These are phyloP conservation scores for Rhinolophus sinicus DNA, from an alignment of 2,113 vertebrate species.

Conservation along the genomic window DNA sequence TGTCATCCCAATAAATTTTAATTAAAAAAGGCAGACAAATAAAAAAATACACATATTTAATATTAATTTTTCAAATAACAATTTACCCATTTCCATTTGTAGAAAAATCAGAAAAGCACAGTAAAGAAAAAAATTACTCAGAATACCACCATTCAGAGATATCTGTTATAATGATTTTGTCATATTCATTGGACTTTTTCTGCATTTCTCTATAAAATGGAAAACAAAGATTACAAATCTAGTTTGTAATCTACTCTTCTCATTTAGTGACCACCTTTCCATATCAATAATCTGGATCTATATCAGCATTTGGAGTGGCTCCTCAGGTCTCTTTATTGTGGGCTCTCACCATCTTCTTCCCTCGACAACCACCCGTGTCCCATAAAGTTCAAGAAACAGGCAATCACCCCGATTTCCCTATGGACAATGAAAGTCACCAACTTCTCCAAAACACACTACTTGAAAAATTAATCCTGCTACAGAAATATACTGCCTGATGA, in stretches of 20 bases:
- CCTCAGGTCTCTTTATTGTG: background rate
- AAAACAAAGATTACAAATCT: constrained; percentile 37
- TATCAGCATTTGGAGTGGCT: background rate
- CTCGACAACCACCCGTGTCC: background rate
- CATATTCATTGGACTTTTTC: background rate
- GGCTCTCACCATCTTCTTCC: background rate
- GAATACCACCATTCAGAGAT: background rate
- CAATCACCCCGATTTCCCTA: background rate
- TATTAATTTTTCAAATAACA: constrained; percentile 1
- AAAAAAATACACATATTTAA: background rate
- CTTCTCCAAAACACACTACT: background rate
- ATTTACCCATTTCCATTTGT: background rate
- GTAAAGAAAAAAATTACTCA: background rate
- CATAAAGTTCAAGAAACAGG: background rate
- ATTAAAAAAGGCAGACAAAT: background rate
- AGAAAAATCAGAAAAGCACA: constrained; percentile 32
- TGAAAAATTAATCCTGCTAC: background rate
- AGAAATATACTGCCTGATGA: background rate
- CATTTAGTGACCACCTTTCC: background rate
- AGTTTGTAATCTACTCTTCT: background rate
- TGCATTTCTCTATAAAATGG: constrained; percentile 13
- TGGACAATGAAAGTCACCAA: background rate
- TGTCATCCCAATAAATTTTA: too few species aligned
- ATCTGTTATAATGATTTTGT: background rate
- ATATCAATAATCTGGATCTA: background rate